Evolutionary conservation across 2,888 invertebrate genomes (phyloP).

Genomic region (Phymatocera aterrima): DNA sequence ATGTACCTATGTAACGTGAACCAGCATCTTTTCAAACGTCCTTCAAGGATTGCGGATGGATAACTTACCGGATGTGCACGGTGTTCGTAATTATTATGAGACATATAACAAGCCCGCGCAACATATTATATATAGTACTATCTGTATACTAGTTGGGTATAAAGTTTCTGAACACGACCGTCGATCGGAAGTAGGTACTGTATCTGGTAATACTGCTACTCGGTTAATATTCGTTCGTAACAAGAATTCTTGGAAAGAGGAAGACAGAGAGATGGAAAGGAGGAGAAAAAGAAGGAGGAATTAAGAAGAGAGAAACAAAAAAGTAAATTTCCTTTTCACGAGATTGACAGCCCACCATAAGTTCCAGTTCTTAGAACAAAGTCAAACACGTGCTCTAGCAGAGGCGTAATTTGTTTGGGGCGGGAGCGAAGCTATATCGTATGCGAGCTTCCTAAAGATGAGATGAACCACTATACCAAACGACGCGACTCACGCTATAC

Average conservation of each 20-base stretch:
- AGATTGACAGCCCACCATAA: conserved; percentile 41
- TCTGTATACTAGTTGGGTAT: too few species aligned
- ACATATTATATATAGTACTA: too few species aligned
- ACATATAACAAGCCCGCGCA: too few species aligned
- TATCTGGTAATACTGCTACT: too few species aligned
- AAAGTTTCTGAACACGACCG: conserved; percentile 9
- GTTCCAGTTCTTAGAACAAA: conserved; percentile 38
- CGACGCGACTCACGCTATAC: too few species aligned
- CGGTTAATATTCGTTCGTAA: conserved; percentile 23
- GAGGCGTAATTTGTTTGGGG: conserved; percentile 42
- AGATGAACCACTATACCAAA: conserved; percentile 3
- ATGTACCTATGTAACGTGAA: too few species aligned
- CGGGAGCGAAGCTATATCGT: conserved; percentile 29
- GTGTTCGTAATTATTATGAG: too few species aligned
- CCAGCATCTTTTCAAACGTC: too few species aligned
- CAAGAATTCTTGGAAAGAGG: conserved; percentile 7
- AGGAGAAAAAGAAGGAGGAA: background rate
- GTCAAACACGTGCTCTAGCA: conserved; percentile 37
- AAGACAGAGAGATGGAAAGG: too few species aligned
- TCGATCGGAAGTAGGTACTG: background rate
- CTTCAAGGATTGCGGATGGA: too few species aligned
- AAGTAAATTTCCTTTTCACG: conserved; percentile 37
- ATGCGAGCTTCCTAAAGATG: conserved; percentile 5
- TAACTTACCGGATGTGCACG: too few species aligned
- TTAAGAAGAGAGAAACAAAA: background rate